Percentiles rank a stretch among this genome's conserved stretches.
phyloP scores from a whole-genome alignment of 2,797 vertebrate genomes.

The Enteromius paludinosus region DNA sequence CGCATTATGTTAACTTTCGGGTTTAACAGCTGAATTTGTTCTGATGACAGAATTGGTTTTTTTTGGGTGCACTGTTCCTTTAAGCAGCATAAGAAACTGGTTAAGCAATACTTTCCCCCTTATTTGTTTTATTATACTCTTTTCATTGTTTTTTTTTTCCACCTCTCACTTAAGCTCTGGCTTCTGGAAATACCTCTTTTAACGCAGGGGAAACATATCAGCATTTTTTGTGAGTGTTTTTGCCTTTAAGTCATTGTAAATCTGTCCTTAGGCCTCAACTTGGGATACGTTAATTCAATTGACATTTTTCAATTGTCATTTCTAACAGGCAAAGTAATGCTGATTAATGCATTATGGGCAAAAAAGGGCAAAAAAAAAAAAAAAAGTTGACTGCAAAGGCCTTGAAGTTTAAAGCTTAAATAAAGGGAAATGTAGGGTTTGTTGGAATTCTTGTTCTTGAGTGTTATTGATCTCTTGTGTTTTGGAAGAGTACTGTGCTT shows the following conservation, averaged over 20 bases:
- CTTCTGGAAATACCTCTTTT: constrained; percentile 75
- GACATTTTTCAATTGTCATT: constrained; percentile 45
- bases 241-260: constrained; percentile 60
- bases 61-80: constrained; percentile 9
- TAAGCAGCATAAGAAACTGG: constrained; percentile 56
- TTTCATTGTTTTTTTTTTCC: constrained; percentile 62
- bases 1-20: not conserved
- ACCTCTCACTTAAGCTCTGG: constrained; percentile 62
- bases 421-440: constrained; percentile 38
- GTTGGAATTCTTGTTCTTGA: constrained; percentile 66
- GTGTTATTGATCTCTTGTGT: constrained; percentile 69
- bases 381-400: constrained; percentile 46
- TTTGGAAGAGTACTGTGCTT: constrained; percentile 70
- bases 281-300: constrained; percentile 12
- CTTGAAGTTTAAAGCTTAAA: constrained; percentile 41
- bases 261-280: not conserved
- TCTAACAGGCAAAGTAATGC: constrained; percentile 39
- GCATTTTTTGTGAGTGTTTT: constrained; percentile 68
- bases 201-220: constrained; percentile 78
- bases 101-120: constrained; percentile 79
- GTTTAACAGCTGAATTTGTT: not conserved
- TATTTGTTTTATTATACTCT: constrained; percentile 24
- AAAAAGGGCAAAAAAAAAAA: not conserved
- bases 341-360: constrained; percentile 20
- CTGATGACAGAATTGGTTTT: constrained; percentile 17